A percentile compares a stretch with the other conserved stretches of the same genome.
Evolutionary conservation across 2,113 vertebrate species (phyloP).

Genomic region (Accipiter cooperii): DNA sequence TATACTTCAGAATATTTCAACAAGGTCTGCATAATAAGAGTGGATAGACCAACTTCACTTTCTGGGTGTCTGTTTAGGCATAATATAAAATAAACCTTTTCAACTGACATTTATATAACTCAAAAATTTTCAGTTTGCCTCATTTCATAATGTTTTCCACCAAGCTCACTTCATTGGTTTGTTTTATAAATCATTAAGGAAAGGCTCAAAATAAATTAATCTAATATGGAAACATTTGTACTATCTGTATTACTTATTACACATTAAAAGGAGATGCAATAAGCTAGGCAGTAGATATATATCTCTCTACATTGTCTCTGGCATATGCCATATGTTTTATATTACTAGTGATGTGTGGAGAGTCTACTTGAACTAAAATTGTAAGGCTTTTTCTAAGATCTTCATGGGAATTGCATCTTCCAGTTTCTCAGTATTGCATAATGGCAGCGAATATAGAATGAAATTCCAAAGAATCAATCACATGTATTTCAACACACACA

Average conservation of each 20-base stretch:
- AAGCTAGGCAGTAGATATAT: neutral
- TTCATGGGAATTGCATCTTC: neutral
- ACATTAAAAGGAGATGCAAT: neutral
- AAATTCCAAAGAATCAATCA: constrained; percentile 42
- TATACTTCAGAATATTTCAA: neutral
- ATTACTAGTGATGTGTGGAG: neutral
- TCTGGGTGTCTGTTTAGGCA: neutral
- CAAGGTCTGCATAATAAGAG: neutral
- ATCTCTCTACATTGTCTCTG: neutral
- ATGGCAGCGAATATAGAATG: neutral
- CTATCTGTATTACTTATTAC: neutral
- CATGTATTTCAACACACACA: neutral
- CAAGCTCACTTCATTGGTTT: neutral
- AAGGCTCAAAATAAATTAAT: neutral
- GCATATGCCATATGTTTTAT: neutral
- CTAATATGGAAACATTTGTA: neutral
- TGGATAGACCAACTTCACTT: neutral
- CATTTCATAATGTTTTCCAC: neutral
- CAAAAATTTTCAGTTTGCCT: neutral
- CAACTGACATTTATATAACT: neutral
- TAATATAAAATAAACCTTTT: neutral
- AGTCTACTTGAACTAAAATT: neutral
- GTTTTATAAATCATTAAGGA: neutral
- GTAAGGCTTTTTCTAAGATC: neutral
- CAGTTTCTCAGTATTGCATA: neutral